A percentile compares a stretch with the other conserved stretches of the same genome.
Conservation (phyloP, 1,140 invertebrate genomes). For the Thaumetopoea pityocampa region DNA sequence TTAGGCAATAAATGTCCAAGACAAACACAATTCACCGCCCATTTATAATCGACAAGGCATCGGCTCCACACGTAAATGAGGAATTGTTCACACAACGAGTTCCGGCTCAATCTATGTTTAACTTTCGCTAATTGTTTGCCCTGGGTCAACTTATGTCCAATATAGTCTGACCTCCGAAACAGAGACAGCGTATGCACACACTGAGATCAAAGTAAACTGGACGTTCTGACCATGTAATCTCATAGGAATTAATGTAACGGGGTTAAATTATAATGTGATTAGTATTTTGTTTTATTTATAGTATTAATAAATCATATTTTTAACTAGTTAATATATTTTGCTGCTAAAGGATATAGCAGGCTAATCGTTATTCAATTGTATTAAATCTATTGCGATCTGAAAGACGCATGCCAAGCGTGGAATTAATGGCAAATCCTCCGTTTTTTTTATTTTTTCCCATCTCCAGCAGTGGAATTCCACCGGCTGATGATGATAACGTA, state of each 20-base stretch:
- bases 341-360: too few species aligned
- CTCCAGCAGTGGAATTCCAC: too few species aligned
- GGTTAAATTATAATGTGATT: constrained; percentile 37
- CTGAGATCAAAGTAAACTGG: constrained; percentile 9
- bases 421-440: too few species aligned
- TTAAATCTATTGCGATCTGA: too few species aligned
- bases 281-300: constrained; percentile 43
- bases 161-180: constrained; percentile 9
- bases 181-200: neutral
- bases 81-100: constrained; percentile 29
- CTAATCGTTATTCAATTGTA: too few species aligned
- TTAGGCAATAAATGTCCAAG: too few species aligned
- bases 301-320: too few species aligned
- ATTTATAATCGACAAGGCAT: constrained; percentile 17
- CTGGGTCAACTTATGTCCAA: constrained; percentile 26
- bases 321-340: too few species aligned
- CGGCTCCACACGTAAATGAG: constrained; percentile 29
- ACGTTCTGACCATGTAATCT: constrained; percentile 21
- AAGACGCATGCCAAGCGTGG: too few species aligned
- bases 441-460: too few species aligned
- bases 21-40: too few species aligned
- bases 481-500: too few species aligned
- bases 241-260: constrained; percentile 31
- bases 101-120: constrained; percentile 39
- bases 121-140: constrained; percentile 46